These are phyloP conservation scores for Ictalurus punctatus DNA, from an alignment of 2,113 vertebrate genomes.

Conservation along the genomic window DNA sequence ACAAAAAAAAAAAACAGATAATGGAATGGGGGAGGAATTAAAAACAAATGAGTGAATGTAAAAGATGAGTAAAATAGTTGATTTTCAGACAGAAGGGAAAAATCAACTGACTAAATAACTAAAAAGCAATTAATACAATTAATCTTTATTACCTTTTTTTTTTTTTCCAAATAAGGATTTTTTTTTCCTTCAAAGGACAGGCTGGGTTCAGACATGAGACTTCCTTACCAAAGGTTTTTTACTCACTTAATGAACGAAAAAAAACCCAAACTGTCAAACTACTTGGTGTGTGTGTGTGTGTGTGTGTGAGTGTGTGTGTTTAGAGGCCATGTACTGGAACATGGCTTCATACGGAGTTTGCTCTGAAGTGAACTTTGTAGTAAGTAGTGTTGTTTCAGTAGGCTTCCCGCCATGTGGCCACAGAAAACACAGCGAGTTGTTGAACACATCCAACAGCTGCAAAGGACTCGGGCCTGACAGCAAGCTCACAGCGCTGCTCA, in stretches of 20 bases:
- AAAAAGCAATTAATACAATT: conserved; percentile 24
- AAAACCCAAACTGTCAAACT: not conserved
- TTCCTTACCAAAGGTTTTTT: not conserved
- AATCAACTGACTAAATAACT: not conserved
- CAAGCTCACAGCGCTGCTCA: conserved; percentile 71
- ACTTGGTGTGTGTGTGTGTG: not conserved
- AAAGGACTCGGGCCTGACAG: conserved; percentile 76
- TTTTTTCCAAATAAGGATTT: not conserved
- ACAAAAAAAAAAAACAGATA: conserved; percentile 10
- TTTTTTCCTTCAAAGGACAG: conserved; percentile 18
- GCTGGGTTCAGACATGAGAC: not conserved
- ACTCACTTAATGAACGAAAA: not conserved
- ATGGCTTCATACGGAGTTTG: conserved; percentile 10
- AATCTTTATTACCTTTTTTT: conserved; percentile 63
- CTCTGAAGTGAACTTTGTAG: conserved; percentile 3
- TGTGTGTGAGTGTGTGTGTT: not conserved
- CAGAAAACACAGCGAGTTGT: conserved; percentile 68
- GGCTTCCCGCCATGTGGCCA: conserved; percentile 54
- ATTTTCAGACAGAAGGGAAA: conserved; percentile 57
- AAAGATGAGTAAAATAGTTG: conserved; percentile 52
- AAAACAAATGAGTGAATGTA: conserved; percentile 74
- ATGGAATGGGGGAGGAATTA: conserved; percentile 63
- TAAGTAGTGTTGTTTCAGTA: conserved; percentile 45
- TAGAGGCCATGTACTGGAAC: conserved; percentile 10
- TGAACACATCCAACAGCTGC: conserved; percentile 85